Conservation (phyloP, 2,113 vertebrate genomes). For the Sceloporus tristichus region DNA sequence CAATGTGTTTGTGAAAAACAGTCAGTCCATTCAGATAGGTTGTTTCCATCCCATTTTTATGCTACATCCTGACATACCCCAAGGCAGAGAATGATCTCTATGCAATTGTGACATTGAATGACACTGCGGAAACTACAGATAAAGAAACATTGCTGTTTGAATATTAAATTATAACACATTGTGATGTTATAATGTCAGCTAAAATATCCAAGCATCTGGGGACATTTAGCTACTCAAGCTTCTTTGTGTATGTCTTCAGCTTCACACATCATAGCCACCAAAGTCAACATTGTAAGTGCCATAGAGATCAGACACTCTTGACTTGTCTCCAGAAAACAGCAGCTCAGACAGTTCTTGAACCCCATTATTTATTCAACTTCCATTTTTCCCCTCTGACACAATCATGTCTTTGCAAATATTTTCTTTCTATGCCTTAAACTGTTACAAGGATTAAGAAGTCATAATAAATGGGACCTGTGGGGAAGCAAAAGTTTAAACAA, state of each 20-base stretch:
- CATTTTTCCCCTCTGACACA: slow-evolving; percentile 38
- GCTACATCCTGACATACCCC: neutral
- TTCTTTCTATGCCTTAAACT: neutral
- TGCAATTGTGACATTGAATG: neutral
- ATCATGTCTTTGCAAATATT: slow-evolving; percentile 16
- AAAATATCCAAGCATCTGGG: neutral
- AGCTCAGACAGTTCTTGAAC: slow-evolving; percentile 28
- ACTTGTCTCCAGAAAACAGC: slow-evolving; percentile 13
- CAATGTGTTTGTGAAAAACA: neutral
- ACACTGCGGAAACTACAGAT: slow-evolving; percentile 16
- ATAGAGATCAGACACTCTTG: neutral
- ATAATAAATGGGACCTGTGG: slow-evolving; percentile 7
- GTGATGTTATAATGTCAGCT: neutral
- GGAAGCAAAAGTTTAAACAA: slow-evolving; percentile 14
- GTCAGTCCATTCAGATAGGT: neutral
- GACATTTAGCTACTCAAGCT: neutral
- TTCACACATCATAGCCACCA: slow-evolving; percentile 26
- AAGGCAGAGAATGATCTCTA: slow-evolving; percentile 8
- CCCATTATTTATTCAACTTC: neutral
- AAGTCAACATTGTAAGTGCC: slow-evolving; percentile 20
- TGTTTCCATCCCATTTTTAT: slow-evolving; percentile 1
- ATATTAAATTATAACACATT: neutral
- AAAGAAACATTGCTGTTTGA: slow-evolving; percentile 23
- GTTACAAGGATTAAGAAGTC: neutral
- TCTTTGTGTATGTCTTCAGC: slow-evolving; percentile 13